These are phyloP conservation scores for Rhaphigaster nebulosa DNA, from an alignment of 2,888 invertebrate species.

Conservation along the genomic window DNA sequence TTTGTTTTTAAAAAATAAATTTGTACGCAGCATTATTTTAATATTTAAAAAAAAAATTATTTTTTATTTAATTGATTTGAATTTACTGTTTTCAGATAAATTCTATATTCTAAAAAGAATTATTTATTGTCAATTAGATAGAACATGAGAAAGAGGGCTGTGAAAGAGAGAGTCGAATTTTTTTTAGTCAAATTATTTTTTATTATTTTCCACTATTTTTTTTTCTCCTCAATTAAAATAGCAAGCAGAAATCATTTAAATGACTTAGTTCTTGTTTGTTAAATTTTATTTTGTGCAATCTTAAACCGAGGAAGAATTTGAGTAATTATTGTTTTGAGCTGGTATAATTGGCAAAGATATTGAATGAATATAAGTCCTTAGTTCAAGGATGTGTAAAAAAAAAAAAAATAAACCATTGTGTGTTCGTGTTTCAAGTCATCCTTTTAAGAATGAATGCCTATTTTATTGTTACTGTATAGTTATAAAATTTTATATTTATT, in stretches of 20 bases:
- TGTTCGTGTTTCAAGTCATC: slow-evolving; percentile 56
- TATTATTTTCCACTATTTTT: slow-evolving; percentile 19
- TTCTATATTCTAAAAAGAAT: slow-evolving; percentile 42
- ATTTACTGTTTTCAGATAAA: slow-evolving; percentile 25
- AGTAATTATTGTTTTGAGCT: neutral
- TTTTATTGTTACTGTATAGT: slow-evolving; percentile 64
- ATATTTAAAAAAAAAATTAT: neutral
- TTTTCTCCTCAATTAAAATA: neutral
- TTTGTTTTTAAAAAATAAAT: neutral
- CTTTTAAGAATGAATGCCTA: slow-evolving; percentile 54
- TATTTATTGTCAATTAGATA: slow-evolving; percentile 58
- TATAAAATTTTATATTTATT: slow-evolving; percentile 62
- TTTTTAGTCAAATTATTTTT: slow-evolving; percentile 56
- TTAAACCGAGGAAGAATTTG: neutral
- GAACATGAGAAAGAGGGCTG: slow-evolving; percentile 58
- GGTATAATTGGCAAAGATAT: neutral
- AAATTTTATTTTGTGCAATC: slow-evolving; percentile 38
- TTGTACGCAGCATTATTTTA: slow-evolving; percentile 37
- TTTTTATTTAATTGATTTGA: slow-evolving; percentile 38
- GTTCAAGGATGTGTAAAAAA: neutral
- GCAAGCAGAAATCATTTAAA: neutral
- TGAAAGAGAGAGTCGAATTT: slow-evolving; percentile 57
- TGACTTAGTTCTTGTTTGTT: neutral
- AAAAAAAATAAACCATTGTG: slow-evolving; percentile 22
- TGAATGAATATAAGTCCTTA: neutral